Evolutionary conservation across 2,888 invertebrate genomes (phyloP).

Genomic region (Melipona beecheii): DNA sequence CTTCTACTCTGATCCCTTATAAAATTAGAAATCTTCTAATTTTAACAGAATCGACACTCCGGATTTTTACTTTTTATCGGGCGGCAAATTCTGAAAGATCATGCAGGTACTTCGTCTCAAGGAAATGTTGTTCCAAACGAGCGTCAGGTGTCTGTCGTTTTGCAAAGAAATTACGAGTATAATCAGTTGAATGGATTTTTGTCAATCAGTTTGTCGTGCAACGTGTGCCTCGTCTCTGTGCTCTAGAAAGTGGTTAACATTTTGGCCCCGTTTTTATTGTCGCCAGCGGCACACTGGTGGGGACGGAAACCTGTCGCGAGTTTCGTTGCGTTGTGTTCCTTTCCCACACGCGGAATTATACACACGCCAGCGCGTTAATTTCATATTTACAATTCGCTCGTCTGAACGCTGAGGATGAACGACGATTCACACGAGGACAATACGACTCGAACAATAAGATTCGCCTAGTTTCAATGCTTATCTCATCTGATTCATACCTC

Average conservation of each 20-base stretch:
- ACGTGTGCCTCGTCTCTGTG: slow-evolving; percentile 34
- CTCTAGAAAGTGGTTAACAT: slow-evolving; percentile 7
- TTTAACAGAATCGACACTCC: no score
- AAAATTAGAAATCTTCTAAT: no score
- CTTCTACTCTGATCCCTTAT: no score
- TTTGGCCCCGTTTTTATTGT: not conserved
- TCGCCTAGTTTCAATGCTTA: slow-evolving; percentile 11
- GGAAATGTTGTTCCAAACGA: no score
- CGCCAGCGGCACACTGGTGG: not conserved
- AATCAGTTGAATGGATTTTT: no score
- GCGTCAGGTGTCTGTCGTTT: no score
- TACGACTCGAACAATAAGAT: not conserved
- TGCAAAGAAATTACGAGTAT: no score
- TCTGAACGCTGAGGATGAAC: not conserved
- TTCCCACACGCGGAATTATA: slow-evolving; percentile 54
- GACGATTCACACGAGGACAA: slow-evolving; percentile 2
- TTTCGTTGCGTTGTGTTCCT: slow-evolving; percentile 21
- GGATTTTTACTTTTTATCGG: no score
- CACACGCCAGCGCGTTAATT: slow-evolving; percentile 14
- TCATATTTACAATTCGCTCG: slow-evolving; percentile 22
- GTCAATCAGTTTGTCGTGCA: not conserved
- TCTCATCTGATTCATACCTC: not conserved
- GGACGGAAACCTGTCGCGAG: not conserved
- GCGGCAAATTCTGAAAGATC: no score
- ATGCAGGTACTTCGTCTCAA: no score